A percentile compares a stretch with the other conserved stretches of the same genome.
phyloP scores from a whole-genome alignment of 2,888 invertebrate species.

The Orthosia cruda region DNA sequence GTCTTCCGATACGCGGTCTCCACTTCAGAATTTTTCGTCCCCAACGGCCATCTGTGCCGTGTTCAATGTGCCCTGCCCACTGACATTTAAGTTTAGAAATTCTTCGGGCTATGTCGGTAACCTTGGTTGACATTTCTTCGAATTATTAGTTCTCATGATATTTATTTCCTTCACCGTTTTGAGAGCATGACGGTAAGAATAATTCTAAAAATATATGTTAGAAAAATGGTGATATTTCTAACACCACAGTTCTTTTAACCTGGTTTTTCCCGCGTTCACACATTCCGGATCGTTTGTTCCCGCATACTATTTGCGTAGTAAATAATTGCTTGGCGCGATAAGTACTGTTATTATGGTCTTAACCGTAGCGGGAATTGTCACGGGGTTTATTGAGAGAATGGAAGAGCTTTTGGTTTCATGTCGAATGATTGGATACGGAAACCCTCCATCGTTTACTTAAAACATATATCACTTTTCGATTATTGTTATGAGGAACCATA shows the following conservation, averaged over 20 bases:
- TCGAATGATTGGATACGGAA: background rate
- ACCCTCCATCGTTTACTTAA: too few relatives aligned
- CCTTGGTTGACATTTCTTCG: too few relatives aligned
- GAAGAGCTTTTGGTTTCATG: background rate
- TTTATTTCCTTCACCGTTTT: too few relatives aligned
- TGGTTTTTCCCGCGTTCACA: slow-evolving; percentile 67
- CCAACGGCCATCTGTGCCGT: too few relatives aligned
- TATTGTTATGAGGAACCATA: too few relatives aligned
- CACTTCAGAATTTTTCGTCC: too few relatives aligned
- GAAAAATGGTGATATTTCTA: slow-evolving; percentile 4
- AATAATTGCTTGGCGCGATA: slow-evolving; percentile 70
- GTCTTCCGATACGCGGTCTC: too few relatives aligned
- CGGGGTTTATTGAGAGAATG: background rate
- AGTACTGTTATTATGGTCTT: slow-evolving; percentile 61
- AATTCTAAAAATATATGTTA: background rate
- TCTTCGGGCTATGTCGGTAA: too few relatives aligned
- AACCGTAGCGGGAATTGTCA: slow-evolving; percentile 33
- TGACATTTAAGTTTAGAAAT: too few relatives aligned
- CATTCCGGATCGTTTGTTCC: slow-evolving; percentile 71
- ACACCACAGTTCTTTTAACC: slow-evolving; percentile 22
- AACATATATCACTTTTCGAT: too few relatives aligned
- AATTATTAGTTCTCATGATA: too few relatives aligned
- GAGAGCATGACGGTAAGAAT: background rate
- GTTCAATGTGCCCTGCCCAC: too few relatives aligned
- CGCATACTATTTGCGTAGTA: slow-evolving; percentile 72